Base-by-base conservation (phyloP, 2,888 invertebrate genomes). In the Poecilobothrus nobilitatus region DNA sequence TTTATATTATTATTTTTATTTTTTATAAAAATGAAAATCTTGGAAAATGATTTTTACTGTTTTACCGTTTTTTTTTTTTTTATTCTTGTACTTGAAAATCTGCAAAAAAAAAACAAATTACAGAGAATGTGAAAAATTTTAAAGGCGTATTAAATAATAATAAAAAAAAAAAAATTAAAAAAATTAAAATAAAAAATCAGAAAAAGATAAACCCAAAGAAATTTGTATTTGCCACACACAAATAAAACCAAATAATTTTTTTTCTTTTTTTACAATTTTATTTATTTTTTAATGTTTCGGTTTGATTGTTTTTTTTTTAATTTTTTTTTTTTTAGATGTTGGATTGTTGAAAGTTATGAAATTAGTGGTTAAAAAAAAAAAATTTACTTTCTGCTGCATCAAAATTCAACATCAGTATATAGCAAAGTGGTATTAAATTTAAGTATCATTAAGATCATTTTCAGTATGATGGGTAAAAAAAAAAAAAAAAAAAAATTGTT, bases 211-310 rank as follows among this genome's bases (percentile, higher is more conserved):
- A 53, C n/a, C n/a, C 53, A n/a, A 41, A 53, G 53, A 53, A 15
- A 15, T 53, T 53, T 53, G 53, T 53, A 18, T 53, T 53, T 53
- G n/a, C 53, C 53, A 53, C 53, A 53, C 53, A 53, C 53, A 53
- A 53, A 18, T 53, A 18, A 9, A 15, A 15, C 53, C 53, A 53
- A 9, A 53, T 41, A 27, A 27, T 27, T 2, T 27, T 27, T 27
- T 41, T 41, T 41, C 7, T 41, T 41, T 41, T 41, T 41, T 15
- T 41, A 12, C 41, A 41, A 5, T 41, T 41, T 41, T 41, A 12
- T 41, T 41, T 12, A 2, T 41, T 41, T 15, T 15, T 41, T 41
- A 15, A 2, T 12, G 7, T 41, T 41, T 15, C 15, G 12, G 41
- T 15, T 41, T 41, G 7, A 10, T 37, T 41, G 9, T 41, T 12